phyloP scores from a whole-genome alignment of 2,888 invertebrate genomes.

The Parascotia fuliginaria region DNA sequence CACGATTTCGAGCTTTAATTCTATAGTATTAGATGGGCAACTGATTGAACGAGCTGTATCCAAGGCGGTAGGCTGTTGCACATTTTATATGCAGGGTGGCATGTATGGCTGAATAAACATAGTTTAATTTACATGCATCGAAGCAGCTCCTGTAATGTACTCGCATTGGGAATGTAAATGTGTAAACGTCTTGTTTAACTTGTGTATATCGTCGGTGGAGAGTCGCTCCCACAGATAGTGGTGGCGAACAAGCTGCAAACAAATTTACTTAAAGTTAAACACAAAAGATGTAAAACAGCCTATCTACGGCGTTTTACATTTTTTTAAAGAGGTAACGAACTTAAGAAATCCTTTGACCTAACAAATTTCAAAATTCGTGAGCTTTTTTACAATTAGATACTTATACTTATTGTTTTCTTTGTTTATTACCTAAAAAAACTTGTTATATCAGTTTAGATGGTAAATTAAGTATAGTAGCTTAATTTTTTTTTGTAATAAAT shows the following conservation, averaged over 20 bases:
- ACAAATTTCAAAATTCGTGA: too few relatives aligned
- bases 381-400: too few relatives aligned
- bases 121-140: slow-evolving; percentile 82
- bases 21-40: slow-evolving; percentile 36
- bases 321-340: slow-evolving; percentile 15
- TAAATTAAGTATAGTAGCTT: too few relatives aligned
- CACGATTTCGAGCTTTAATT: slow-evolving; percentile 54
- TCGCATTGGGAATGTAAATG: slow-evolving; percentile 78
- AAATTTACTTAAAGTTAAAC: slow-evolving; percentile 19
- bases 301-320: slow-evolving; percentile 13
- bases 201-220: slow-evolving; percentile 52
- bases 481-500: too few relatives aligned
- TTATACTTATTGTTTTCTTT: too few relatives aligned
- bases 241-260: slow-evolving; percentile 32
- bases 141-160: slow-evolving; percentile 81
- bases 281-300: slow-evolving; percentile 26
- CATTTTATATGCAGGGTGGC: slow-evolving; percentile 80
- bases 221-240: slow-evolving; percentile 55
- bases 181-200: slow-evolving; percentile 63
- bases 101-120: slow-evolving; percentile 81
- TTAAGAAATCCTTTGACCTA: slow-evolving; percentile 4
- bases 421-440: too few relatives aligned
- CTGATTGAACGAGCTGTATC: slow-evolving; percentile 28
- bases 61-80: slow-evolving; percentile 52
- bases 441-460: too few relatives aligned